These are phyloP conservation scores for Cheilosia urbana DNA, from an alignment of 2,888 invertebrate species.

Conservation along the genomic window DNA sequence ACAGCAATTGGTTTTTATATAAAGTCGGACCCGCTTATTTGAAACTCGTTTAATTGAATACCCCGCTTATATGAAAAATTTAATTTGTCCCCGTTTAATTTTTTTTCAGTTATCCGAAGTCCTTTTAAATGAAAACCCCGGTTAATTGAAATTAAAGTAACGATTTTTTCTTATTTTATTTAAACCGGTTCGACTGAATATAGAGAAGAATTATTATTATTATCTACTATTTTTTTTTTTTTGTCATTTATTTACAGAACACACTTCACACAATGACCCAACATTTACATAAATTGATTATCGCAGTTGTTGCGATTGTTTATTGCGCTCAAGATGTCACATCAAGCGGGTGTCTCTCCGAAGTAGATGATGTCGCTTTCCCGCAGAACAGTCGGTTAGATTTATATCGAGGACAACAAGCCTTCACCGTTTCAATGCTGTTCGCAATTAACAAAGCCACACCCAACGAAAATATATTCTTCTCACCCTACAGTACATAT, in stretches of 20 bases:
- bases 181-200: too few species aligned
- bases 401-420: conserved; percentile 86
- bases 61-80: too few species aligned
- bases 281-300: neutral
- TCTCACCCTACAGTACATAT: conserved; percentile 94
- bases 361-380: conserved; percentile 38
- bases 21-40: too few species aligned
- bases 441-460: conserved; percentile 87
- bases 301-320: neutral
- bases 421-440: conserved; percentile 89
- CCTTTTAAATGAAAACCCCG: too few species aligned
- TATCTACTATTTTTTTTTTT: neutral
- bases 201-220: too few species aligned
- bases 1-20: too few species aligned
- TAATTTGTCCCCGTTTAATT: too few species aligned
- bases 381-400: conserved; percentile 67
- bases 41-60: too few species aligned
- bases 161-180: too few species aligned
- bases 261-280: neutral
- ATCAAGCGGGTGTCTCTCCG: conserved; percentile 47
- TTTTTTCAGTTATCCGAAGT: too few species aligned
- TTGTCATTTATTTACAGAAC: neutral
- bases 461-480: conserved; percentile 91
- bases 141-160: too few species aligned
- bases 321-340: conserved; percentile 3